Evolutionary conservation across 2,888 invertebrate species (phyloP).

Genomic region (Morpho achilles): DNA sequence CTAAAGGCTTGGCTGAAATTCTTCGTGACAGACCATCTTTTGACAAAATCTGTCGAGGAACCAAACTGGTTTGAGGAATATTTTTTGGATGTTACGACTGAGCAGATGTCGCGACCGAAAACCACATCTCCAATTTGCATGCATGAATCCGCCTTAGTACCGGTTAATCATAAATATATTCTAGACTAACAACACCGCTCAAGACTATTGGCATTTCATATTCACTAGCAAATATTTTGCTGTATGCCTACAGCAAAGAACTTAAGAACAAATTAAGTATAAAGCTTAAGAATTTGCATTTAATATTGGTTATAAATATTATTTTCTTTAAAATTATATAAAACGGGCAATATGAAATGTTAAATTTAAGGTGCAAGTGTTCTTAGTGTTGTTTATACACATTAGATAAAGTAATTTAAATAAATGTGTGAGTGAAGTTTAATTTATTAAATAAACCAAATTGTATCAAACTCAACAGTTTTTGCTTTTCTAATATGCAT

Average conservation of each 20-base stretch:
- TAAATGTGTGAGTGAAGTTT: conserved; percentile 13
- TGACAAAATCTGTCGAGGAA: conserved; percentile 71
- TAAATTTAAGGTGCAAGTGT: background rate
- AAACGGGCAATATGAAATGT: too few relatives aligned
- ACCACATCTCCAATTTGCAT: conserved; percentile 51
- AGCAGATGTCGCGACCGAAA: conserved; percentile 58
- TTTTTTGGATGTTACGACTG: conserved; percentile 54
- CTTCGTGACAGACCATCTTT: conserved; percentile 75
- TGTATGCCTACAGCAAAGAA: conserved; percentile 13
- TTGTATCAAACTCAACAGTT: conserved; percentile 28
- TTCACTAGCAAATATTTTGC: conserved; percentile 33
- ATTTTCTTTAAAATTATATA: too few relatives aligned
- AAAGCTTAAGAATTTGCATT: conserved; percentile 8
- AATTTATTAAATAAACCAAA: conserved; percentile 23
- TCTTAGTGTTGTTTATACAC: too few relatives aligned
- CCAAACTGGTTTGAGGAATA: conserved; percentile 70
- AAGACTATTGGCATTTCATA: conserved; percentile 42
- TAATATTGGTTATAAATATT: background rate
- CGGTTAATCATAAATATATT: conserved; percentile 69
- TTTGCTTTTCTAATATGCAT: conserved; percentile 10
- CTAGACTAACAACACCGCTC: conserved; percentile 46
- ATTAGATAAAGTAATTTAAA: background rate
- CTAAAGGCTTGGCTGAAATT: conserved; percentile 78
- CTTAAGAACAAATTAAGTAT: conserved; percentile 1
- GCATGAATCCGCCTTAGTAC: conserved; percentile 65